A percentile compares a stretch with the other conserved stretches of the same genome.
Conservation (phyloP, 2,888 invertebrate genomes). For the Hirudinaria manillensis region DNA sequence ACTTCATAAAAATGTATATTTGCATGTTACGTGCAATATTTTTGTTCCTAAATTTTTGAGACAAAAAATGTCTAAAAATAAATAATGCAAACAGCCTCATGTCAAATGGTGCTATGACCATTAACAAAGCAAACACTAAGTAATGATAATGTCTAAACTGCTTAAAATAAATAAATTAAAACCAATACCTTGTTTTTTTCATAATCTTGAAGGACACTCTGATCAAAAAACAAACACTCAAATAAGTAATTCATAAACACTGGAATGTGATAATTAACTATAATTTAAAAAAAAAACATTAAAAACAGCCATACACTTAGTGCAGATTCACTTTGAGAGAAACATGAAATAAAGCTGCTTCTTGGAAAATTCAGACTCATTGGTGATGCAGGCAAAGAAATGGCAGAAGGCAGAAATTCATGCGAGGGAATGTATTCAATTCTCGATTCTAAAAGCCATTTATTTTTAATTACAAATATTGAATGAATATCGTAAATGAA, state of each 20-base stretch:
- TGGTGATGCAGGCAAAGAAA: conserved; percentile 20
- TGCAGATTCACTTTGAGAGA: conserved; percentile 18
- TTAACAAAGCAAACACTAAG: neutral
- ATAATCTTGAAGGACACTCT: conserved; percentile 16
- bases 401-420: neutral
- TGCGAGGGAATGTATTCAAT: neutral
- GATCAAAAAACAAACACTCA: neutral
- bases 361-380: neutral
- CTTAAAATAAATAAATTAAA: neutral
- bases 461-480: neutral
- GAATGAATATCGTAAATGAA: neutral
- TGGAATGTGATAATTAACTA: no score
- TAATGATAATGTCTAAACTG: neutral
- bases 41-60: no score
- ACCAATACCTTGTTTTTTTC: conserved; percentile 1
- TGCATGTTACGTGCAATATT: no score
- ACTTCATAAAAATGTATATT: no score
- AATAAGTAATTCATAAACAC: neutral
- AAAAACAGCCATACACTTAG: neutral
- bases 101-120: no score
- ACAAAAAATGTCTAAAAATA: no score
- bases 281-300: no score
- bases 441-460: neutral
- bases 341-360: neutral
- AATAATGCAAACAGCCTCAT: no score